Conservation (phyloP, 2,888 invertebrate species). For the Rhagium mordax region DNA sequence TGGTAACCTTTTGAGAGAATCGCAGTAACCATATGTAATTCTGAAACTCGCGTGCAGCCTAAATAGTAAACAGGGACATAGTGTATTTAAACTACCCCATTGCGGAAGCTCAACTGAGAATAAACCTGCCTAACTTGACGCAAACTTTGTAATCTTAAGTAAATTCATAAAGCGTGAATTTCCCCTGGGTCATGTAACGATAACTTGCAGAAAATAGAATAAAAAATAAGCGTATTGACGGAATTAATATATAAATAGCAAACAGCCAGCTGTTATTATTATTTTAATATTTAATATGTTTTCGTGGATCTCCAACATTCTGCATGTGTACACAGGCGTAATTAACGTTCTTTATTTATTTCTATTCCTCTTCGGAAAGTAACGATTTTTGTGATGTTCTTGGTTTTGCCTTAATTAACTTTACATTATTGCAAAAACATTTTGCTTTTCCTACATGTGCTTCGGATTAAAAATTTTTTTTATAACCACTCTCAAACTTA, state of each 20-base stretch:
- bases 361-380: background rate
- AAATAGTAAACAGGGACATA: constrained; percentile 53
- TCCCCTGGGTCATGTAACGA: constrained; percentile 62
- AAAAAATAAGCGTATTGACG: constrained; percentile 49
- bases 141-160: constrained; percentile 65
- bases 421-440: background rate
- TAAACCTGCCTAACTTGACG: constrained; percentile 60
- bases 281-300: constrained; percentile 34
- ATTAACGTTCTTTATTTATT: constrained; percentile 27
- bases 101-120: constrained; percentile 47
- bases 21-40: constrained; percentile 24
- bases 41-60: constrained; percentile 44
- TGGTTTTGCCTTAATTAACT: background rate
- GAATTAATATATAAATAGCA: constrained; percentile 17
- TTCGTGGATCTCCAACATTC: constrained; percentile 15
- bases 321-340: constrained; percentile 17
- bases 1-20: constrained; percentile 7
- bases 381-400: background rate
- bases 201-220: constrained; percentile 43
- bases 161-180: constrained; percentile 67
- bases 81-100: constrained; percentile 50
- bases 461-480: no score
- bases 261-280: constrained; percentile 26
- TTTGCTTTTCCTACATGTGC: background rate
- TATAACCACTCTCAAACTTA: no score